Conservation (phyloP, 2,888 invertebrate genomes). For the Trissoscelio sp. region DNA sequence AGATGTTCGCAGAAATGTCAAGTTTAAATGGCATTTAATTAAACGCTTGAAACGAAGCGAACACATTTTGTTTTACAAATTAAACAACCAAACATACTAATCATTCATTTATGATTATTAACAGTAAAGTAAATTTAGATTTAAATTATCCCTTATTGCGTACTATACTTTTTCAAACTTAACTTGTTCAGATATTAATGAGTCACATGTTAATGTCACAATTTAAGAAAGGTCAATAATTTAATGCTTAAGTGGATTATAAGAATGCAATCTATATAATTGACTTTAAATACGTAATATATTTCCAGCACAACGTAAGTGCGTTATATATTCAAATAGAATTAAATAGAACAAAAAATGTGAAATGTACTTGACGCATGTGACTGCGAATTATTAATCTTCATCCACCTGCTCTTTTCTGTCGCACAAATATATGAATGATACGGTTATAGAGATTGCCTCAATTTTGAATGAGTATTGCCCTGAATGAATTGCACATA, state of each 20-base stretch:
- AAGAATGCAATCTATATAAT: no score
- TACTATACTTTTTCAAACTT: no score
- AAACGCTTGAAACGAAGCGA: neutral
- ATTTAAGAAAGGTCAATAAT: no score
- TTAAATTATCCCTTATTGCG: no score
- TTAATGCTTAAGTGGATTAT: no score
- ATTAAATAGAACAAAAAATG: neutral
- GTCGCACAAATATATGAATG: constrained; percentile 1
- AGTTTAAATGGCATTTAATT: neutral
- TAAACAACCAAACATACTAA: neutral
- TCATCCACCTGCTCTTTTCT: no score
- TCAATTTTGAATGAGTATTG: neutral
- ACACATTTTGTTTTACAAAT: neutral
- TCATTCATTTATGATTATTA: neutral
- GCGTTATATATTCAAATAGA: neutral
- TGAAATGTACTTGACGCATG: constrained; percentile 12
- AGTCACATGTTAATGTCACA: no score
- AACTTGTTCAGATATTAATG: no score
- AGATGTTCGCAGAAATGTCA: neutral
- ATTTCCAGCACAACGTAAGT: no score
- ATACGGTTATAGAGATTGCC: constrained; percentile 8
- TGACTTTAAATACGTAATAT: no score
- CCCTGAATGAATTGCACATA: constrained; percentile 20
- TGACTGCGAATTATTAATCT: neutral
- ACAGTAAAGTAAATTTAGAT: no score